Evolutionary conservation across 2,113 vertebrate genomes (phyloP).

Genomic region (Cyprinus carpio): DNA sequence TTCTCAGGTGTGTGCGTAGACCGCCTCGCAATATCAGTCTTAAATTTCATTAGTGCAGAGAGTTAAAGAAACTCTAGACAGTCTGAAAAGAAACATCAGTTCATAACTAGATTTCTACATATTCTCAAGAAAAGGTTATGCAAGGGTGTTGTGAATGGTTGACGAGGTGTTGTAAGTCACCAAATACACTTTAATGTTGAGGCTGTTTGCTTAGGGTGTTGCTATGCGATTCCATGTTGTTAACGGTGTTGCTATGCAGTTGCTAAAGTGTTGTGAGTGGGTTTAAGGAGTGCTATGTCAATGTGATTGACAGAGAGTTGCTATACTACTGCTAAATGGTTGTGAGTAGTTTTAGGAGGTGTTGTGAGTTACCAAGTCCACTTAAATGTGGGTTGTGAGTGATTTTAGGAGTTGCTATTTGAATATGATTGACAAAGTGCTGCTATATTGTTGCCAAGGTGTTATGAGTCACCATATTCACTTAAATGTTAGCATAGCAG

Average conservation of each 20-base stretch:
- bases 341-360: neutral
- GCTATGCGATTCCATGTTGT: neutral
- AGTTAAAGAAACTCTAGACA: constrained; percentile 16
- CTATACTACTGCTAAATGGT: neutral
- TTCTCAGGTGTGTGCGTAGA: constrained; percentile 24
- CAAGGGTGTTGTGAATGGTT: neutral
- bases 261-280: neutral
- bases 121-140: neutral
- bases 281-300: neutral
- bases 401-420: neutral
- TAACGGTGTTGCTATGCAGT: neutral
- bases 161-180: neutral
- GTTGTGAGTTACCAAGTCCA: neutral
- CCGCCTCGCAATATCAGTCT: constrained; percentile 14
- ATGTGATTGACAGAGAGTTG: neutral
- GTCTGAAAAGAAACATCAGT: neutral
- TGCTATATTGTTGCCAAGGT: neutral
- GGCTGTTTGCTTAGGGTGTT: neutral
- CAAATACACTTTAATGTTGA: neutral
- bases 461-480: neutral
- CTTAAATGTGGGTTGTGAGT: neutral
- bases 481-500: neutral
- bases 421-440: neutral
- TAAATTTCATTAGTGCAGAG: neutral
- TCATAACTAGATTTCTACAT: neutral